A percentile compares a stretch with the other conserved stretches of the same genome.
Conservation (phyloP, 2,797 vertebrate genomes). For the Enteromius afrohamiltoni region DNA sequence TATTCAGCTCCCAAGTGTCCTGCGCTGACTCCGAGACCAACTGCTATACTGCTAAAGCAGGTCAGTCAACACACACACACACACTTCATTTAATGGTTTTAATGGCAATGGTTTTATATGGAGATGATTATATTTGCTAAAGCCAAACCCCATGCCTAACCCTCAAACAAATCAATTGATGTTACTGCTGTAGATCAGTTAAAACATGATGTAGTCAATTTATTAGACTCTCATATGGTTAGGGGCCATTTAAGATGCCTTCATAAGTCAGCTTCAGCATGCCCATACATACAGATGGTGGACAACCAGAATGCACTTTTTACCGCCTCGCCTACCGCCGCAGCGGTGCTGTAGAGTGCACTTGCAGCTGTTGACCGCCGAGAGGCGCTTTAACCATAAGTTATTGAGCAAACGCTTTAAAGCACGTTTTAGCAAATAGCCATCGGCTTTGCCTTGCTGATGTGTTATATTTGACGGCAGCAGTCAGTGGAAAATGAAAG, state of each 20-base stretch:
- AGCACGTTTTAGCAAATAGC: too few species aligned
- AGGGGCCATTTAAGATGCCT: background rate
- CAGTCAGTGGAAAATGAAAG: too few species aligned
- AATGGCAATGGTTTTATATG: background rate
- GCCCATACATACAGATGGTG: background rate
- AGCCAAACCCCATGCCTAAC: background rate
- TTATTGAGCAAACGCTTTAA: too few species aligned
- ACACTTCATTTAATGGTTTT: background rate
- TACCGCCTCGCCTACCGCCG: too few species aligned
- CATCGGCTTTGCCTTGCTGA: too few species aligned
- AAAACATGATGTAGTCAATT: background rate
- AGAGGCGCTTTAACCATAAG: too few species aligned
- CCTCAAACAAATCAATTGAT: background rate
- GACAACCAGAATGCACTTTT: too few species aligned
- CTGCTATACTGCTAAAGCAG: slow-evolving; percentile 60
- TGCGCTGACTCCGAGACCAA: background rate
- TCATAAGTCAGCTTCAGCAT: background rate
- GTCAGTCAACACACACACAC: slow-evolving; percentile 55
- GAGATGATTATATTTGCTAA: background rate
- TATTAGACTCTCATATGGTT: background rate
- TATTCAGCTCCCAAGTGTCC: fast-evolving
- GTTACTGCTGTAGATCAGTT: background rate
- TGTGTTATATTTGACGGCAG: too few species aligned
- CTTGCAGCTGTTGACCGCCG: too few species aligned
- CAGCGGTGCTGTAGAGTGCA: too few species aligned